Conservation (phyloP, 2,797 vertebrate species). For the Sparus aurata region DNA sequence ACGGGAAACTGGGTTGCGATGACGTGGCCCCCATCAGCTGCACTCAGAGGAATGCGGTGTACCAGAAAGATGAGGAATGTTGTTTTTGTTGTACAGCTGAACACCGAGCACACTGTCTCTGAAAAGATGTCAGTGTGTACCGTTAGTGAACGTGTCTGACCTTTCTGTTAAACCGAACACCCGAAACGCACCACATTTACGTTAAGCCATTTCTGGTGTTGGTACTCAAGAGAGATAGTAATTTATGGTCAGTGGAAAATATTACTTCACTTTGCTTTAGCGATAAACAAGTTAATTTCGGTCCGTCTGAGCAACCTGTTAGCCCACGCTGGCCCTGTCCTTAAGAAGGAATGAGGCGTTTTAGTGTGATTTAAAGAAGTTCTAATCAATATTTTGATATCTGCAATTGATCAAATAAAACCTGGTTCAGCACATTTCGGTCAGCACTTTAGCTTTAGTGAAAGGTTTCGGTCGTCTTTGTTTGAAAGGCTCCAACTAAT, state of each 20-base stretch:
- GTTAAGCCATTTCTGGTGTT: neutral
- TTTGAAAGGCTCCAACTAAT: neutral
- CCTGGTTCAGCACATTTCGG: too few relatives aligned
- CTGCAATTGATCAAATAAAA: neutral
- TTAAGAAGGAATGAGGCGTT: neutral
- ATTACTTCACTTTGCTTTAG: conserved; percentile 4
- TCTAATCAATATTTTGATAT: neutral
- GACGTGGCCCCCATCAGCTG: conserved; percentile 6
- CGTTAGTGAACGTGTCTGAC: neutral
- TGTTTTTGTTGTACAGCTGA: conserved; percentile 33
- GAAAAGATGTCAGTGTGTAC: neutral
- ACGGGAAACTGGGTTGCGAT: neutral
- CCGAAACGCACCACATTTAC: neutral
- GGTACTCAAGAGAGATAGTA: neutral
- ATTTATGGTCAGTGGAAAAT: neutral
- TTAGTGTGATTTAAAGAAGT: neutral
- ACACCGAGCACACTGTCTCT: neutral
- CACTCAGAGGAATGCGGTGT: conserved; percentile 16
- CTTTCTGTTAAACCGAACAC: conserved; percentile 12
- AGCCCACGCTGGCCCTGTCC: neutral
- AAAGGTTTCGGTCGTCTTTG: too few relatives aligned
- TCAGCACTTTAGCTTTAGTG: too few relatives aligned
- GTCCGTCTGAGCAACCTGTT: neutral
- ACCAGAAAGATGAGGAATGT: conserved; percentile 33
- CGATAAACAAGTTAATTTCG: neutral